Percentiles rank a stretch among this genome's conserved stretches.
phyloP scores from a whole-genome alignment of 1,140 invertebrate genomes.

The Oryctes rhinoceros region DNA sequence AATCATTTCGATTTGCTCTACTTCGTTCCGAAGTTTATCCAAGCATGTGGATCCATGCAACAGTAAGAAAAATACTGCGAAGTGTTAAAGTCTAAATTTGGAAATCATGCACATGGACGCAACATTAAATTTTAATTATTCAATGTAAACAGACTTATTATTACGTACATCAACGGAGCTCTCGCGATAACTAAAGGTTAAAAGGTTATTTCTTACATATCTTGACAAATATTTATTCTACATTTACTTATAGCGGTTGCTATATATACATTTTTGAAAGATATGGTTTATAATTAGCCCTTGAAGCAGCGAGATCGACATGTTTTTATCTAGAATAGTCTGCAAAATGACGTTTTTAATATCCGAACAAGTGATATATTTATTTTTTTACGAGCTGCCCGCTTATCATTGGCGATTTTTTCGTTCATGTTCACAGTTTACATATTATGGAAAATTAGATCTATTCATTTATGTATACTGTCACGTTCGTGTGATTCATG shows the following conservation, averaged over 20 bases:
- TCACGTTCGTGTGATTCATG: background rate
- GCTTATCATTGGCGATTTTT: no score
- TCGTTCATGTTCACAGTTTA: no score
- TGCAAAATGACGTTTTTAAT: background rate
- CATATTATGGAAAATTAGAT: no score
- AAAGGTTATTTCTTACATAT: background rate
- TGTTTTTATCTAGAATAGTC: background rate
- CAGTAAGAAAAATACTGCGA: background rate
- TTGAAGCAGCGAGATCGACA: background rate
- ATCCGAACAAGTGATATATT: background rate
- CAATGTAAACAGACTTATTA: background rate
- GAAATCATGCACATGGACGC: background rate
- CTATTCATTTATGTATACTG: background rate
- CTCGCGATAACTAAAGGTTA: background rate
- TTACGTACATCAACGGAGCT: background rate
- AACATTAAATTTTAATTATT: background rate
- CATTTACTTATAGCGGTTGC: background rate
- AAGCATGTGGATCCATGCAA: background rate
- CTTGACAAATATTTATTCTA: background rate
- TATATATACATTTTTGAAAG: background rate
- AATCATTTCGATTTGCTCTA: no score
- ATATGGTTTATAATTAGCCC: background rate
- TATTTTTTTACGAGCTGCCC: background rate
- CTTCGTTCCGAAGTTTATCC: background rate
- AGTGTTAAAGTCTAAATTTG: slow-evolving; percentile 9